Percentiles rank a stretch among this genome's conserved stretches.
These are phyloP conservation scores for Leucophenga maculata DNA, from an alignment of 2,888 invertebrate species.

Conservation along the genomic window DNA sequence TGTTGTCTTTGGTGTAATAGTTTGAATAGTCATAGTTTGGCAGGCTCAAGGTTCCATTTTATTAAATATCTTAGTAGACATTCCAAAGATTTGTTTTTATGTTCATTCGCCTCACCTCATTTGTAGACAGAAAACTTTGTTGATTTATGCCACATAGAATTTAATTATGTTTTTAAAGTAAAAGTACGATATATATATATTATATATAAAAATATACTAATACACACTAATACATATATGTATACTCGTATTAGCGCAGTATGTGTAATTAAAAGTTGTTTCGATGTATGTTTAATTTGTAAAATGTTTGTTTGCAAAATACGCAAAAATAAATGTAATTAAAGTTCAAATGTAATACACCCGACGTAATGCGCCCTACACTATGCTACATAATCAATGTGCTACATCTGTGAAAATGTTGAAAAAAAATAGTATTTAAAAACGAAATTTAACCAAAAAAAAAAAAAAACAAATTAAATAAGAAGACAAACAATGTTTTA, in stretches of 20 bases:
- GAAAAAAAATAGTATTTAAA: not conserved
- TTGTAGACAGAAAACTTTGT: not conserved
- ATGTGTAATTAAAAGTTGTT: slow-evolving; percentile 1
- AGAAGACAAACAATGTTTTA: slow-evolving; percentile 7
- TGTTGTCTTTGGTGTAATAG: too few species aligned
- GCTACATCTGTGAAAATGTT: not conserved
- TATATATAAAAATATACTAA: not conserved
- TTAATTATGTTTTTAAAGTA: not conserved
- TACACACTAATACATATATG: too few species aligned
- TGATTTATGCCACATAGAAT: not conserved
- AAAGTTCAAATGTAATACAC: slow-evolving; percentile 17
- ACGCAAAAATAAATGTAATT: not conserved
- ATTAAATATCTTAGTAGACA: not conserved
- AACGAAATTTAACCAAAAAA: slow-evolving; percentile 1
- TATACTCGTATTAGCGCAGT: not conserved
- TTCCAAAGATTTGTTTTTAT: slow-evolving; percentile 26
- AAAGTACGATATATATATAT: not conserved
- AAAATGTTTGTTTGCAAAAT: not conserved
- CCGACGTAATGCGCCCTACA: not conserved
- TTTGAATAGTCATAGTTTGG: too few species aligned
- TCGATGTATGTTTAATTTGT: not conserved
- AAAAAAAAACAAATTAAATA: not conserved
- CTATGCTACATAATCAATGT: not conserved
- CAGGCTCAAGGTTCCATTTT: too few species aligned
- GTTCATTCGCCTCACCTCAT: not conserved